Evolutionary conservation across 2,888 invertebrate species (phyloP).

Genomic region (Norana najaformis): DNA sequence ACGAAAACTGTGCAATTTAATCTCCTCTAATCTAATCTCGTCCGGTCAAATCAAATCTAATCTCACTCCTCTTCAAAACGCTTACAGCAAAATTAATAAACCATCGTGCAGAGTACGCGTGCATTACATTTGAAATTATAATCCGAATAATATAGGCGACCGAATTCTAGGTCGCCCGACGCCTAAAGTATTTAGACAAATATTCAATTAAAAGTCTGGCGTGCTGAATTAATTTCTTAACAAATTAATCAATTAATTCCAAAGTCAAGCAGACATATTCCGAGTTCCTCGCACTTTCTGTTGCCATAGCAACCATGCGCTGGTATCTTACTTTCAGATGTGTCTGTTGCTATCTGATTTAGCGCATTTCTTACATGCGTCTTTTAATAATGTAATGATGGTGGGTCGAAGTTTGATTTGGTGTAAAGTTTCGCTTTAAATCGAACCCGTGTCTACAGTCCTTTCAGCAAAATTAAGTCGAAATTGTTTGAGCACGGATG

Average conservation of each 20-base stretch:
- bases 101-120: not conserved
- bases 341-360: not conserved
- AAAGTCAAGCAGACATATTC: constrained; percentile 2
- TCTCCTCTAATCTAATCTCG: too few relatives aligned
- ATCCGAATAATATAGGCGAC: not conserved
- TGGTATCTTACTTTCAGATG: not conserved
- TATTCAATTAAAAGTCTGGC: not conserved
- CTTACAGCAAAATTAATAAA: too few relatives aligned
- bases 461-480: too few relatives aligned
- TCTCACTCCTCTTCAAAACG: not conserved
- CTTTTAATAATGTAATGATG: too few relatives aligned
- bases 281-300: not conserved
- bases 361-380: too few relatives aligned
- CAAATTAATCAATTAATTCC: not conserved
- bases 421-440: too few relatives aligned
- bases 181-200: not conserved
- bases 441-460: too few relatives aligned
- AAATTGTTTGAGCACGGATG: too few relatives aligned
- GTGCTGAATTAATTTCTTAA: not conserved
- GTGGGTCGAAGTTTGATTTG: too few relatives aligned
- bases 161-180: not conserved
- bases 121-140: not conserved
- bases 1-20: too few relatives aligned
- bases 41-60: too few relatives aligned
- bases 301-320: not conserved